phyloP scores from a whole-genome alignment of 2,797 vertebrate species.

The Sibirionetta formosa region DNA sequence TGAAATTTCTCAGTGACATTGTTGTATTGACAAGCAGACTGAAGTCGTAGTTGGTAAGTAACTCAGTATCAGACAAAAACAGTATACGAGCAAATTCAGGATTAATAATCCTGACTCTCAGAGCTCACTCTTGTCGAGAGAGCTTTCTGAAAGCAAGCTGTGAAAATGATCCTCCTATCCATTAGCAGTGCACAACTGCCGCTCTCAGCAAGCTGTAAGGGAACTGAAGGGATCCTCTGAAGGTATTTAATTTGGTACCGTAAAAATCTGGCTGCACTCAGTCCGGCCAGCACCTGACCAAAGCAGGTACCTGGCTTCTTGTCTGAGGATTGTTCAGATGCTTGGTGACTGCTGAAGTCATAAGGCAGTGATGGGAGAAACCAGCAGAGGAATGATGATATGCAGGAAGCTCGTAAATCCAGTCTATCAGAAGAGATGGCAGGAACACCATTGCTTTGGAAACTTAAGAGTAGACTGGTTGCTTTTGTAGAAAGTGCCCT shows the following conservation, averaged over 20 bases:
- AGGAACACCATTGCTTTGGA: neutral
- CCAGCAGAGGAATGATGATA: neutral
- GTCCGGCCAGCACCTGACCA: neutral
- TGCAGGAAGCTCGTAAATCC: neutral
- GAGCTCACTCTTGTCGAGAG: neutral
- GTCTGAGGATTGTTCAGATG: neutral
- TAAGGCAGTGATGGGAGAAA: neutral
- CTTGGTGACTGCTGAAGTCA: neutral
- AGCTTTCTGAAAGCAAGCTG: neutral
- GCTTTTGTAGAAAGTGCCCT: neutral
- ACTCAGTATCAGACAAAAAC: neutral
- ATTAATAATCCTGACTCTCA: neutral
- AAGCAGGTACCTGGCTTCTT: neutral
- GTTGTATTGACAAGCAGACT: neutral
- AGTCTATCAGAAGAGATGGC: neutral
- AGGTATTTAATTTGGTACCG: neutral
- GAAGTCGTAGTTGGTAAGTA: neutral
- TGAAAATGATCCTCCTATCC: neutral
- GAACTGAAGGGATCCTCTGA: neutral
- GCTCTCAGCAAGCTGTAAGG: neutral
- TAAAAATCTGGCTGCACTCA: neutral
- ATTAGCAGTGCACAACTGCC: neutral
- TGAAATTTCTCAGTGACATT: neutral
- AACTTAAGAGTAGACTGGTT: neutral
- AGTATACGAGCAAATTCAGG: neutral